phyloP scores from a whole-genome alignment of 2,888 invertebrate genomes.

The Zaprionus lineosus region DNA sequence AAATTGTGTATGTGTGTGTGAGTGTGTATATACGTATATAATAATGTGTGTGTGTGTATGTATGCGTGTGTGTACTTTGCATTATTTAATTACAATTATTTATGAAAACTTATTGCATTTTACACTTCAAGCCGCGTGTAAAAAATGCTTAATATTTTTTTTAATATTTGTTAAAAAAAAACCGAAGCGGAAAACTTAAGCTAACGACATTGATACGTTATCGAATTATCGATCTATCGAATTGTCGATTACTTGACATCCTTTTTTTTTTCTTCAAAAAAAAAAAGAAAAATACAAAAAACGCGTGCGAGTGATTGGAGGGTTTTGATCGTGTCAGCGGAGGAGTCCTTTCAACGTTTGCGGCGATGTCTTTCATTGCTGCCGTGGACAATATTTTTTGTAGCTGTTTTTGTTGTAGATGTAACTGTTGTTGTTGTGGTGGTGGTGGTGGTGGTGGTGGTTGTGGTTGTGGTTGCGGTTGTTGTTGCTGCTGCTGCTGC shows the following conservation, averaged over 20 bases:
- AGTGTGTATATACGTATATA: slow-evolving; percentile 9
- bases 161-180: slow-evolving; percentile 14
- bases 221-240: slow-evolving; percentile 11
- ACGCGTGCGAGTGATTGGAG: slow-evolving; percentile 5
- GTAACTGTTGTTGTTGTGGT: not conserved
- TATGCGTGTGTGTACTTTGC: slow-evolving; percentile 11
- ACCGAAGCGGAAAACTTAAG: too few relatives aligned
- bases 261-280: slow-evolving; percentile 1
- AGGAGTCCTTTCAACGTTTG: slow-evolving; percentile 35
- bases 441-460: not conserved
- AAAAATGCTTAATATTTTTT: slow-evolving; percentile 44
- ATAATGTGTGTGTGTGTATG: slow-evolving; percentile 31
- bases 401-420: slow-evolving; percentile 9
- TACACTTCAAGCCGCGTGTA: slow-evolving; percentile 60
- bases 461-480: slow-evolving; percentile 1
- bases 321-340: too few relatives aligned
- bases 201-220: not conserved
- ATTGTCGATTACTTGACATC: slow-evolving; percentile 32
- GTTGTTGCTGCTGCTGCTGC: slow-evolving; percentile 20
- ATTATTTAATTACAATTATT: not conserved
- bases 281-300: slow-evolving; percentile 9
- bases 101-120: slow-evolving; percentile 27
- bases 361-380: slow-evolving; percentile 44
- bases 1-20: slow-evolving; percentile 19
- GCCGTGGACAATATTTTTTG: slow-evolving; percentile 4